A percentile compares a stretch with the other conserved stretches of the same genome.
These are phyloP conservation scores for Oryctes rhinoceros DNA, from an alignment of 1,140 invertebrate species.

Conservation along the genomic window DNA sequence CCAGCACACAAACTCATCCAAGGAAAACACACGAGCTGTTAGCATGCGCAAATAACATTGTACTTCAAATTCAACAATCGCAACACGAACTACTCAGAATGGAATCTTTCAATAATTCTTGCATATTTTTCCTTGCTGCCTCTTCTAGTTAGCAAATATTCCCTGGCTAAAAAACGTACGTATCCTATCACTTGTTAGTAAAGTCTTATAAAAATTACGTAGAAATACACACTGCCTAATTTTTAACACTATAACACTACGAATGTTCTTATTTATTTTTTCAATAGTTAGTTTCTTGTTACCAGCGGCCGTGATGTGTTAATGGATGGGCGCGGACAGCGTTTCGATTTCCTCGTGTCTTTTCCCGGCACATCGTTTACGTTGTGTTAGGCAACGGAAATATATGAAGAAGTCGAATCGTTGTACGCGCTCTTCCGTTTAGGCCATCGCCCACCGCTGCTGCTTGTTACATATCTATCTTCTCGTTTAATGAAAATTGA, in stretches of 20 bases:
- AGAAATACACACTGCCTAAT: not conserved
- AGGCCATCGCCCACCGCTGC: too few species aligned
- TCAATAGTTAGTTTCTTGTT: not conserved
- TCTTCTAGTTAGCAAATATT: slow-evolving; percentile 37
- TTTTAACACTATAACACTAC: not conserved
- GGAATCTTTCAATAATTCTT: slow-evolving; percentile 15
- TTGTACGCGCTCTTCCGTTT: too few species aligned
- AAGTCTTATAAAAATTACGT: not conserved
- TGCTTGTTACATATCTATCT: not conserved
- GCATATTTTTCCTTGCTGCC: slow-evolving; percentile 35
- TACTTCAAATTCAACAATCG: not conserved
- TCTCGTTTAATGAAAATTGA: not conserved
- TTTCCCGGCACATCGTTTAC: too few species aligned
- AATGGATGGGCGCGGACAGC: too few species aligned
- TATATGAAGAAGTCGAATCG: too few species aligned
- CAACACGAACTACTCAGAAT: slow-evolving; percentile 3
- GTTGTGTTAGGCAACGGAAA: too few species aligned
- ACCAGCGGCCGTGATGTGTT: too few species aligned
- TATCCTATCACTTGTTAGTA: slow-evolving; percentile 16
- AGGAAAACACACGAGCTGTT: slow-evolving; percentile 16
- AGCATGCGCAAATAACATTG: slow-evolving; percentile 1
- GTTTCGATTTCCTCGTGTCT: too few species aligned
- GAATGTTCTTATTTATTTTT: not conserved
- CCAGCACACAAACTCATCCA: not conserved
- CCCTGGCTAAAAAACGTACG: slow-evolving; percentile 40